Conservation (phyloP, 1,140 invertebrate species). For the Solenopsis fugax region DNA sequence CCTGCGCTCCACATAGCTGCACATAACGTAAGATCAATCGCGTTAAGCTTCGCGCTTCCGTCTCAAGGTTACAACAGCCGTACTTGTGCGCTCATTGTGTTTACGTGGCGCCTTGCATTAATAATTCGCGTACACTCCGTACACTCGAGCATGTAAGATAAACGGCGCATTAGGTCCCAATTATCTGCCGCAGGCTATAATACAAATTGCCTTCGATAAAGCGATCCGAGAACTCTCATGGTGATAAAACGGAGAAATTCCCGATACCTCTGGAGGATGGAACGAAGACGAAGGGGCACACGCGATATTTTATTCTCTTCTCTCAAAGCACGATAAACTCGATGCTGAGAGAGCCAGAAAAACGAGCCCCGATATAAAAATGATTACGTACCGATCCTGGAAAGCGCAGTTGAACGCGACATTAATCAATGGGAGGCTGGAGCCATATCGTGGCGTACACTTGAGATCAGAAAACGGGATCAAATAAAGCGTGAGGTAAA, state of each 20-base stretch:
- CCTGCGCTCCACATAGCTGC: not conserved
- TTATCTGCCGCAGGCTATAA: constrained; percentile 18
- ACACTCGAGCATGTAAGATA: constrained; percentile 41
- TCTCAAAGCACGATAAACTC: not conserved
- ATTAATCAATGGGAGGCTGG: not conserved
- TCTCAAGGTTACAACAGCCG: constrained; percentile 31
- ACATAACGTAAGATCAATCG: constrained; percentile 47
- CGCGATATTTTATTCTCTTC: not conserved
- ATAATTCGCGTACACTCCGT: constrained; percentile 36
- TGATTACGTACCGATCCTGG: not conserved
- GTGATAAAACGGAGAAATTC: not conserved
- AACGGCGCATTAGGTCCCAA: constrained; percentile 41
- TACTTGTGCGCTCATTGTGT: constrained; percentile 5
- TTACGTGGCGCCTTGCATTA: constrained; percentile 40
- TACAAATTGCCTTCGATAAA: constrained; percentile 4
- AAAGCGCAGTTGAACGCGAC: not conserved
- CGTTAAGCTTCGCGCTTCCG: constrained; percentile 7
- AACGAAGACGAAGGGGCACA: not conserved
- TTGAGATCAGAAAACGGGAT: constrained; percentile 27
- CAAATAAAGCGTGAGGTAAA: not conserved
- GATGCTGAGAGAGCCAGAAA: not conserved
- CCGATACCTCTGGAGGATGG: too few relatives aligned
- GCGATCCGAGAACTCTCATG: not conserved
- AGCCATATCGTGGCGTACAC: not conserved
- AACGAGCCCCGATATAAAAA: not conserved